Base-by-base conservation (phyloP, 2,888 invertebrate species). In the Lasioglossum lativentre region DNA sequence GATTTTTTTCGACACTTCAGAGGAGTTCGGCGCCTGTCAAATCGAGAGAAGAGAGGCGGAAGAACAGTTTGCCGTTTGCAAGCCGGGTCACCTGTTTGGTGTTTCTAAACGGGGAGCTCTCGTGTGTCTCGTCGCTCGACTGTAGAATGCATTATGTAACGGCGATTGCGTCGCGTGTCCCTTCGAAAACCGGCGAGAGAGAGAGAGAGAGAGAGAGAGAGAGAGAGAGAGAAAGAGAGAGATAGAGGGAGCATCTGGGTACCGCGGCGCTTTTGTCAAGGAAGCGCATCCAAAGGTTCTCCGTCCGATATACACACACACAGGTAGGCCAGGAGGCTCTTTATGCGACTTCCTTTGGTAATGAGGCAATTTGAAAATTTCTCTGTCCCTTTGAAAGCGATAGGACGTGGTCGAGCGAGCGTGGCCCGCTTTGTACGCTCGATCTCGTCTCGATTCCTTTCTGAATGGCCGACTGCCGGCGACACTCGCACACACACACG, bases 371-470 rank as follows among this genome's bases (percentile, higher is more conserved):
- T 63, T 71, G n/a, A 47, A 40, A 66, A 66, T 66, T 81, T 78
- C 82, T 78, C 82, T 30, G 63, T 78, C 75, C 82, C 82, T 78
- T 82, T 82, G 38, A 82, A 84, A 82, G 82, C 75, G 78, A 84
- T 82, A 75, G 75, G 78, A 75, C 82, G 78, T 45, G 84, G 78
- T 82, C 84, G 84, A 74, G 42, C 71, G 78, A 82, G 74, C 82
- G 52, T 78, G 74, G 71, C 59, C 75, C 75, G 82, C 84, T 84
- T 84, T 84, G 84, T 84, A 59, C 59, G 30, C 76, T 66, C 80
- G 66, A 47, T 52, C 80, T 47, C 73, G 73, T 81, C 82, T 52
- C 52, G 73, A 84, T 81, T 81, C 74, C 74, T 82, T 77, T 34
- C 40, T 77, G 47, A 78, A 78, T 78, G 82, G 52, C 34, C 30